Evolutionary conservation across 92 coral and sea anemone species (phyloP).

Genomic region (Pocillopora grandis): DNA sequence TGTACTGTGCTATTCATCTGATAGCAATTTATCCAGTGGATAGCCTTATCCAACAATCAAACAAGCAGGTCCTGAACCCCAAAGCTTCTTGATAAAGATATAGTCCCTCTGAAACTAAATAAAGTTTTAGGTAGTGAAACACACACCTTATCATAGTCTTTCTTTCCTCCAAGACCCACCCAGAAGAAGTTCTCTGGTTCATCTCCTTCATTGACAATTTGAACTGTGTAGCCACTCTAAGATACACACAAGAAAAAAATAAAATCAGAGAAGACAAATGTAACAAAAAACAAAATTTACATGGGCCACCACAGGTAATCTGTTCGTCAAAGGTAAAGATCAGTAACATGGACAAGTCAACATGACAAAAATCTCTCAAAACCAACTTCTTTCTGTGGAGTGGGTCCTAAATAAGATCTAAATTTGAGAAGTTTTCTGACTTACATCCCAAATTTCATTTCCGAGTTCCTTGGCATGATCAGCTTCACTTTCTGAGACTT

Average conservation of each 20-base stretch:
- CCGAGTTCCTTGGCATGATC: constrained; percentile 96
- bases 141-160: constrained; percentile 72
- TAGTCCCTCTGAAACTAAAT: neutral
- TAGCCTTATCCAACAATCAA: too few relatives aligned
- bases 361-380: too few relatives aligned
- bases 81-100: neutral
- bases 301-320: too few relatives aligned
- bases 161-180: constrained; percentile 86
- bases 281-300: neutral
- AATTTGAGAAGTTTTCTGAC: constrained; percentile 12
- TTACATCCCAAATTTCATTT: constrained; percentile 98
- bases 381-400: neutral
- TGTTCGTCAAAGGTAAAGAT: too few relatives aligned
- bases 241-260: neutral
- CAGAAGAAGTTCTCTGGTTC: constrained; percentile 99
- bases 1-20: too few relatives aligned
- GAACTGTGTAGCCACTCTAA: constrained; percentile 93
- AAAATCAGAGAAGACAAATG: neutral
- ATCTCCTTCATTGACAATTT: constrained; percentile 91
- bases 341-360: too few relatives aligned
- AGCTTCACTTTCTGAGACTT: constrained; percentile 86
- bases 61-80: neutral
- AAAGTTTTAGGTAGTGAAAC: neutral
- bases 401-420: neutral
- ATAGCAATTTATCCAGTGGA: too few relatives aligned